Base-by-base conservation (phyloP, 1,140 invertebrate genomes). In the Pseudomyrmex dendroicus region DNA sequence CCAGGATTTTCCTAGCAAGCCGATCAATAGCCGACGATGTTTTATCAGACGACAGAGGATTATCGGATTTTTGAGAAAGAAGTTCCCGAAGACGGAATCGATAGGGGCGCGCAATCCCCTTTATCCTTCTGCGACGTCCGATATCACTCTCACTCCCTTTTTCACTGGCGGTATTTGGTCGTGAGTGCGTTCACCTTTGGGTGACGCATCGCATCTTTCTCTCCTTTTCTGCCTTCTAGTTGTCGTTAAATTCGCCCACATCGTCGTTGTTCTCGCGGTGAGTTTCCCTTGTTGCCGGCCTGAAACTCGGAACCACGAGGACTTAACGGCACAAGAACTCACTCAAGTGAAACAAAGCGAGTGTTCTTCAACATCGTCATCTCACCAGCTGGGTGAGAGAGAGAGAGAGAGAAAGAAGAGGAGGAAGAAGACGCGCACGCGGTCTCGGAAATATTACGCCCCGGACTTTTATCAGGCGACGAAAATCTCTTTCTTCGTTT, bases 271-370 rank as follows among this genome's bases (percentile, higher is more conserved):
- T 35, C 5, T 35, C 48, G 35, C 8, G 7, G 12, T 22, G 17
- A 17, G 12, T 22, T 17, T 10, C 74, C 13, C 46, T 63, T 46
- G 48, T 84, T 15, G 54, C 17, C 54, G 63, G 62, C 35, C 35
- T 63, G 59, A 89, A 77, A 86, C 77, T 83, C 59, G 25, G 64
- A 35, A 56, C 25, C 52, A 83, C 57, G 66, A 90, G 84, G 50
- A 57, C 80, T 56, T 89, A 86, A 90, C 77, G 82, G 83, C 86
- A 86, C 82, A 35, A 78, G 80, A 63, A 35, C 35, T 73, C 72
- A 84, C 84, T 89, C 84, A 77, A 83, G 44, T 57, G 73, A 68
- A 70, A 88, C 86, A 90, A 90, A 90, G 86, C 88, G 73, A 89
- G 73, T 87, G 83, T 87, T 77, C 82, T 59, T 84, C 76, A 73